Conservation (phyloP, 2,888 invertebrate genomes). For the Aphidius colemani region DNA sequence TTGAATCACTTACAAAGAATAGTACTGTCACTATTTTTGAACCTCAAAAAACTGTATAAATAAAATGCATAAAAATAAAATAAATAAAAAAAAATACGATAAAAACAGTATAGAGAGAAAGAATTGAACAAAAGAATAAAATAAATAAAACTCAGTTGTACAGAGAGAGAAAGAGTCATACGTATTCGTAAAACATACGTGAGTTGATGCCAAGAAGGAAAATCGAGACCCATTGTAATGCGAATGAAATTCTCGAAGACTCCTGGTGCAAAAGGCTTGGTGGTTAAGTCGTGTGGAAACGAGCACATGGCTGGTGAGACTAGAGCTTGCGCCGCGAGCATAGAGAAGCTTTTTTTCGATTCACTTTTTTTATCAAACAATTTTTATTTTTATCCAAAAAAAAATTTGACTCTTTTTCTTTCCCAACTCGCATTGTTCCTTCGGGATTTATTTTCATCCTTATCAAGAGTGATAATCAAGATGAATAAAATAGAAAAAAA, state of each 20-base stretch:
- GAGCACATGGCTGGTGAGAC: conserved; percentile 35
- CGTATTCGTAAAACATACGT: conserved; percentile 22
- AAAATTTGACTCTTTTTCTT: neutral
- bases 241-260: conserved; percentile 32
- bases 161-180: too few relatives aligned
- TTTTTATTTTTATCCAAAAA: conserved; percentile 5
- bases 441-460: neutral
- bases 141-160: too few relatives aligned
- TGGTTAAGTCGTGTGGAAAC: conserved; percentile 39
- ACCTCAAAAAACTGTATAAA: too few relatives aligned
- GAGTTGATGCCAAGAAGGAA: conserved; percentile 23
- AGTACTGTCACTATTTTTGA: too few relatives aligned
- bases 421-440: neutral
- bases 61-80: too few relatives aligned
- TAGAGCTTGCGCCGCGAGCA: conserved; percentile 30
- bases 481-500: conserved; percentile 6
- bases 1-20: too few relatives aligned
- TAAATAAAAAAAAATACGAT: too few relatives aligned
- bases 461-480: conserved; percentile 10
- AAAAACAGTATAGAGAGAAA: too few relatives aligned
- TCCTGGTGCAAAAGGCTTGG: conserved; percentile 27
- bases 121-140: too few relatives aligned
- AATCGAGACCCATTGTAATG: conserved; percentile 32
- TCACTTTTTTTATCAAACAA: conserved; percentile 1
- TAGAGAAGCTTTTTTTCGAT: conserved; percentile 13